Base-by-base conservation (phyloP, 2,888 invertebrate genomes). In the Cataglyphis albicans region DNA sequence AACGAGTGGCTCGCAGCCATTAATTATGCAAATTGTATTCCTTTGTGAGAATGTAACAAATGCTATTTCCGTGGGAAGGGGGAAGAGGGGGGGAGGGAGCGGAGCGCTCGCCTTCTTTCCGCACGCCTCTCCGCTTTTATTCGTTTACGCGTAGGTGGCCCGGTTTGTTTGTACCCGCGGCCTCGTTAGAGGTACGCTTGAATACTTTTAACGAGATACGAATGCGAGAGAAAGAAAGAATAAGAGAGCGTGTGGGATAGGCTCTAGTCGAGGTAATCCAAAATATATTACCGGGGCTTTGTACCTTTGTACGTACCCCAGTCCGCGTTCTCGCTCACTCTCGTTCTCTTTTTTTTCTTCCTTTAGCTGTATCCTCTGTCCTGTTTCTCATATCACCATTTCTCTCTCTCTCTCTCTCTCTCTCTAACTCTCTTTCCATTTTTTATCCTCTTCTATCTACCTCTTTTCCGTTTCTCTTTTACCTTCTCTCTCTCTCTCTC, bases 211-310 rank as follows among this genome's bases (percentile, higher is more conserved):
- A 92, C 92, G 90, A 92, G 91, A 83, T 87, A 89, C 83, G 84
- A 86, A 87, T 63, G 68, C 84, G 83, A 21, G 38, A 87, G 61
- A 57, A 64, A 70, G 57, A 41, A 35, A 44, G 38, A 64, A 25
- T 86, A 67, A 38, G 68, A 82, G 67, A n/a, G 74, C 10, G 64
- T 15, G 74, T 61, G 55, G 59, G 64, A 86, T 68, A 84, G 83
- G 86, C 84, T 68, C 80, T 81, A 81, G 72, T 75, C 86, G 83
- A 85, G 89, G 89, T 90, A 90, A 90, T 89, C 90, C 91, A 92
- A 93, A 93, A 93, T 93, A 93, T 93, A 93, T 93, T 92, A 93
- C 91, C 88, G 87, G 86, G 86, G 92, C 93, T 93, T 93, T 92
- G 93, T 93, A 92, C 90, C 92, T 92, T 93, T 92, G 90, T 92